Percentiles rank a stretch among this genome's conserved stretches.
These are phyloP conservation scores for Cyphomyrmex costatus DNA, from an alignment of 1,140 invertebrate species.

Conservation along the genomic window DNA sequence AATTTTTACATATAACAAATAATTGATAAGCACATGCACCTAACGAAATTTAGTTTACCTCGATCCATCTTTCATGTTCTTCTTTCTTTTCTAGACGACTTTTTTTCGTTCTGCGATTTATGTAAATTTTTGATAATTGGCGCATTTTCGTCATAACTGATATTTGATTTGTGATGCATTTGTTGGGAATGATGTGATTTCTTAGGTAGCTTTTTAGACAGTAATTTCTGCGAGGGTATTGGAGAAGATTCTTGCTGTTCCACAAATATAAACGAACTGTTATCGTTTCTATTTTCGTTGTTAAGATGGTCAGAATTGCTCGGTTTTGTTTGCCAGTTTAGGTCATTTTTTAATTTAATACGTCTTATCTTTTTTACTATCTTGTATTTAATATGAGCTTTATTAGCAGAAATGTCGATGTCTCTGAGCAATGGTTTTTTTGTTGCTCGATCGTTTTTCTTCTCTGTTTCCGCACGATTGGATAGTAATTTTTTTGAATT, in stretches of 20 bases:
- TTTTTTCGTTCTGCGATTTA: neutral
- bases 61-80: neutral
- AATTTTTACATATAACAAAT: neutral
- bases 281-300: neutral
- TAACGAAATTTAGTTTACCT: neutral
- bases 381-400: neutral
- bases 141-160: neutral
- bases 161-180: neutral
- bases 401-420: neutral
- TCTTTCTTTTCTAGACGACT: neutral
- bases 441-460: neutral
- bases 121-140: neutral
- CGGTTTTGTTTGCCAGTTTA: neutral
- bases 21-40: neutral
- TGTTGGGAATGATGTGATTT: neutral
- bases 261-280: neutral
- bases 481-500: neutral
- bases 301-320: neutral
- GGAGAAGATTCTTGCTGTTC: neutral
- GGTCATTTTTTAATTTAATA: neutral
- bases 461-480: neutral
- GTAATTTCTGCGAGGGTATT: neutral
- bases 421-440: neutral
- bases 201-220: neutral
- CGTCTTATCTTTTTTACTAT: neutral